Conservation (phyloP, 2,797 vertebrate species). For the Tokudaia muenninki region DNA sequence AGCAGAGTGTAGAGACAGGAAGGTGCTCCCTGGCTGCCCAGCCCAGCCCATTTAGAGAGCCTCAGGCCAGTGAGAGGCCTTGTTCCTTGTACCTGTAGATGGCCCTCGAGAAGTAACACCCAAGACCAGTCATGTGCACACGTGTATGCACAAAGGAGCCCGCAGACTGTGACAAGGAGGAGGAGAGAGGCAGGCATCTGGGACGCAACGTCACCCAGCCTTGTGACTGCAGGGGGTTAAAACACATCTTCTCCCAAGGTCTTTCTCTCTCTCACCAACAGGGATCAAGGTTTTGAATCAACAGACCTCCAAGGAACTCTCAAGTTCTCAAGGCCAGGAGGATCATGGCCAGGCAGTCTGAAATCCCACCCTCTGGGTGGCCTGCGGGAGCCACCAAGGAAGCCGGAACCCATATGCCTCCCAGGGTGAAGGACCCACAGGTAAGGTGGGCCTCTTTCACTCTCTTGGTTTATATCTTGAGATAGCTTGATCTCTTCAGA, state of each 20-base stretch:
- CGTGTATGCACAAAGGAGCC: not conserved
- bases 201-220: not conserved
- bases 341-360: slow-evolving; percentile 55
- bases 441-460: not conserved
- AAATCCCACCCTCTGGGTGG: slow-evolving; percentile 73
- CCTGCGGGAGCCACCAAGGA: slow-evolving; percentile 39
- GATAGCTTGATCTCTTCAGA: not conserved
- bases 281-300: slow-evolving; percentile 76
- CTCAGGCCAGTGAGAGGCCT: not conserved
- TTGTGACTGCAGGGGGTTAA: slow-evolving; percentile 23
- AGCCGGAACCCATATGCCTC: slow-evolving; percentile 43
- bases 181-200: not conserved
- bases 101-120: not conserved
- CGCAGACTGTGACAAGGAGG: not conserved
- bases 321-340: slow-evolving; percentile 40
- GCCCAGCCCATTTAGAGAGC: not conserved
- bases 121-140: not conserved
- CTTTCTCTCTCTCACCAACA: slow-evolving; percentile 31
- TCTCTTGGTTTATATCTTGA: not conserved
- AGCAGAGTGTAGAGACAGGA: not conserved
- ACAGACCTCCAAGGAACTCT: slow-evolving; percentile 45
- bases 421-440: slow-evolving; percentile 24
- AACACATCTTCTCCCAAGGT: slow-evolving; percentile 54
- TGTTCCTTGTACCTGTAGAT: no score
- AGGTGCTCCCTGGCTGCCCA: not conserved